Evolutionary conservation across 1,140 invertebrate species (phyloP).

Genomic region (Lineus longissimus): DNA sequence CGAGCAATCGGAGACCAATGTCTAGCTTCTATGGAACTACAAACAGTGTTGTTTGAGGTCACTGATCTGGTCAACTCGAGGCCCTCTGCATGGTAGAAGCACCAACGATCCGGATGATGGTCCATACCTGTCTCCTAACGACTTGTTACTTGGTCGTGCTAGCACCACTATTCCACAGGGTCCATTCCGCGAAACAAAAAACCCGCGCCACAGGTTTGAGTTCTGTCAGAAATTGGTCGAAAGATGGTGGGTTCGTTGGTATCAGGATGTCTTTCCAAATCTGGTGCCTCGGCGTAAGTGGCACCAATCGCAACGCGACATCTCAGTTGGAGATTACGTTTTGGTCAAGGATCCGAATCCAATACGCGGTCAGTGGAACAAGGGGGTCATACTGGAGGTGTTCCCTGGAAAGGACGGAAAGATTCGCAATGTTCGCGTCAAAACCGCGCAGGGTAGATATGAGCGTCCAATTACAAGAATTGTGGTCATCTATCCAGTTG

Average conservation of each 20-base stretch:
- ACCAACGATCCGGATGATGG: too few relatives aligned
- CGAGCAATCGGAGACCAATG: neutral
- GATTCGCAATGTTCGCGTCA: too few relatives aligned
- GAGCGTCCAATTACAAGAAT: too few relatives aligned
- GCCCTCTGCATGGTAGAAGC: neutral
- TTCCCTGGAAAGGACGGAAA: too few relatives aligned
- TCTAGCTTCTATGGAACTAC: neutral
- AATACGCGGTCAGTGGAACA: too few relatives aligned
- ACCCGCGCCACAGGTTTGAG: neutral
- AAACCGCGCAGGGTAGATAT: too few relatives aligned
- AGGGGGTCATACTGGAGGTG: too few relatives aligned
- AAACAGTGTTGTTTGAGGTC: neutral
- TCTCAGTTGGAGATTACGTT: neutral
- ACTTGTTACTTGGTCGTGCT: neutral
- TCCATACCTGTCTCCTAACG: neutral
- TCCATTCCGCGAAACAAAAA: neutral
- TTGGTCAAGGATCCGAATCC: too few relatives aligned
- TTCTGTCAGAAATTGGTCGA: neutral
- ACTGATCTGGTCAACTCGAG: neutral
- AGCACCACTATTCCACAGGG: neutral
- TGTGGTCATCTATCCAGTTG: too few relatives aligned
- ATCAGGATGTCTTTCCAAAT: neutral
- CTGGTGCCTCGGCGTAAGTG: neutral
- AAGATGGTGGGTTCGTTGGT: neutral
- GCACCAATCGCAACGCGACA: neutral